Evolutionary conservation across 2,797 vertebrate species (phyloP), one percentile per base, ranked within the genome.

Genomic region (Manis crassicaudata): DNA sequence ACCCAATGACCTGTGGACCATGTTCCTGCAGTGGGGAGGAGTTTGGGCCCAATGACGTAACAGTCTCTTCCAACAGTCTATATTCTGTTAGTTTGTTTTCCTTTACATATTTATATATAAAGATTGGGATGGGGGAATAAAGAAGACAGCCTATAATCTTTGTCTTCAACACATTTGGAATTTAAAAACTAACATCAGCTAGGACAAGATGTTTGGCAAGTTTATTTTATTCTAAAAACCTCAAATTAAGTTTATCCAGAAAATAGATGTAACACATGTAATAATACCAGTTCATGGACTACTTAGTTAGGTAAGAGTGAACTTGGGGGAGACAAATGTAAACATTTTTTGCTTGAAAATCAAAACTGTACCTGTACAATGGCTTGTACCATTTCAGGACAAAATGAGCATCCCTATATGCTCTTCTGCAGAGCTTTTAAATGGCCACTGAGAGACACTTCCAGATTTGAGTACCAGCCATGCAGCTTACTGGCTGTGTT

Each of bases 161-260:
- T 3, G 13, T 40, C 52, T 77, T 89, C 43, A 65, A 75, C 21
- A 88, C 21, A 35, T 65, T 76, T 76, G 63, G 37, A 86, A n/a
- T 68, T 50, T 73, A 32, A 86, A 96, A 88, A 40, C 63, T 82
- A 92, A 29, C 21, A 56, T 54, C 32, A 29, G 32, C 35, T 54
- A 58, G 58, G 29, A 60, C 7, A 54, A 83, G n/a, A 68, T 79
- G 20, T 68, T 79, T 88, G 67, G 32, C 27, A 83, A 63, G 35
- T 65, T 88, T 54, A n/a, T 86, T 93, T 95, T 77, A 16, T 89
- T 82, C 32, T 77, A 62, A 88, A 81, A 56, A 16, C 25, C 43
- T 87, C 70, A 88, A 65, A 54, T 65, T 82, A 67, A 89, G 43
- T 58, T 20, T 87, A 65, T 72, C 58, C 63, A 62, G 67, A 87